These are phyloP conservation scores for Chelonus insularis DNA, from an alignment of 1,140 invertebrate species.

Conservation along the genomic window DNA sequence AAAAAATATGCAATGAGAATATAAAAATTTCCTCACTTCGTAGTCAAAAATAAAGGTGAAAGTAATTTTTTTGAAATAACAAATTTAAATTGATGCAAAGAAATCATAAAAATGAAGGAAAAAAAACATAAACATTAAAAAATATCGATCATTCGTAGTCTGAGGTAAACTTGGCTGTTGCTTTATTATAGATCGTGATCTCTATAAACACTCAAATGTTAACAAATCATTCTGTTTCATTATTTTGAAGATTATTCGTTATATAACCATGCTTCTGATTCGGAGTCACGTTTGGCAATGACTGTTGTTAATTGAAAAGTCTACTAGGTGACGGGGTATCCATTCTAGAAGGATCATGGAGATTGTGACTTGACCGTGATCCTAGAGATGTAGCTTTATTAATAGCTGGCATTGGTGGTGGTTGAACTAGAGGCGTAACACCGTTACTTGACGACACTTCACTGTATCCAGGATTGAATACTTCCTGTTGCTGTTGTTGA, in stretches of 20 bases:
- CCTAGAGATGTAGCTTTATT: slow-evolving; percentile 56
- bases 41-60: too few relatives aligned
- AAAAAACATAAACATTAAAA: slow-evolving; percentile 20
- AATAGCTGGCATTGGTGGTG: slow-evolving; percentile 55
- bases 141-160: slow-evolving; percentile 64
- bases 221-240: slow-evolving; percentile 72
- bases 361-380: slow-evolving; percentile 65
- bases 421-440: slow-evolving; percentile 60
- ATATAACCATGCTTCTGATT: slow-evolving; percentile 37
- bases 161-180: slow-evolving; percentile 63
- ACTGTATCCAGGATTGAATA: slow-evolving; percentile 73
- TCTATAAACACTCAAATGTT: slow-evolving; percentile 80
- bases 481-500: slow-evolving; percentile 60
- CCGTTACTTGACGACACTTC: slow-evolving; percentile 71
- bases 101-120: too few relatives aligned
- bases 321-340: slow-evolving; percentile 51
- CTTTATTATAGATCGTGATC: slow-evolving; percentile 64
- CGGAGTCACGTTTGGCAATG: slow-evolving; percentile 58
- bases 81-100: too few relatives aligned
- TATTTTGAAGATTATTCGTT: slow-evolving; percentile 40
- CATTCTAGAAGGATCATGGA: slow-evolving; percentile 58
- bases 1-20: slow-evolving; percentile 30
- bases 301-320: slow-evolving; percentile 57
- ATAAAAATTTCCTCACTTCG: too few relatives aligned
- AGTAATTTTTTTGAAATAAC: too few relatives aligned